A percentile compares a stretch with the other conserved stretches of the same genome.
phyloP scores from a whole-genome alignment of 2,113 vertebrate genomes.

The Trichechus manatus region DNA sequence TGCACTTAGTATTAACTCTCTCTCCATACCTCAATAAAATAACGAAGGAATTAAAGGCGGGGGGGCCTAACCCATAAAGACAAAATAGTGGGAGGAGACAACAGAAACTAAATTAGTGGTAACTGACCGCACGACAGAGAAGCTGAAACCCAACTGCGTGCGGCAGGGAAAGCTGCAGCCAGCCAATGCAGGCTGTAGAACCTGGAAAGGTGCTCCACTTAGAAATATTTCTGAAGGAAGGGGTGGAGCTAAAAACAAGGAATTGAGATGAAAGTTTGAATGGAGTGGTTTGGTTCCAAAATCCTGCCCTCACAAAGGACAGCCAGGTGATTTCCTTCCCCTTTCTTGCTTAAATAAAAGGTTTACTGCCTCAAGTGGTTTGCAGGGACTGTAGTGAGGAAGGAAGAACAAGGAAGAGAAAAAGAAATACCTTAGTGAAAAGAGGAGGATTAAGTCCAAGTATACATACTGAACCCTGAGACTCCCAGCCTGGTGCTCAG shows the following conservation, averaged over 20 bases:
- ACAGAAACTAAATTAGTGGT: neutral
- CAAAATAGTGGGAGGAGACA: neutral
- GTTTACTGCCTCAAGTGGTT: neutral
- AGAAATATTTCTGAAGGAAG: neutral
- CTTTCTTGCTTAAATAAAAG: neutral
- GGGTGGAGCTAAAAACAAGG: neutral
- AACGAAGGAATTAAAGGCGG: neutral
- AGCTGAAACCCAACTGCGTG: neutral
- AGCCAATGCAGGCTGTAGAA: neutral
- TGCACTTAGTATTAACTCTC: neutral
- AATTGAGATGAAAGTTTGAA: neutral
- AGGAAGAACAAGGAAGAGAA: neutral
- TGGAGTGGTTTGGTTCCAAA: neutral
- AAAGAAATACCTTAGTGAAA: neutral
- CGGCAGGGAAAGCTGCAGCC: neutral
- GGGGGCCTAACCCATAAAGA: neutral
- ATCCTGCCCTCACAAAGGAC: neutral
- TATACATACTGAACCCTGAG: neutral
- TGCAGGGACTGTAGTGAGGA: neutral
- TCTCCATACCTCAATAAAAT: neutral
- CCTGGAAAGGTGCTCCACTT: neutral
- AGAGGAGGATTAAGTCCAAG: neutral
- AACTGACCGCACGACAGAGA: neutral
- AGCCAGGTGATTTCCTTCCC: neutral
- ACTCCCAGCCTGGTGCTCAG: neutral